phyloP scores from a whole-genome alignment of 2,888 invertebrate genomes.

The Venustoraphidia nigricollis region DNA sequence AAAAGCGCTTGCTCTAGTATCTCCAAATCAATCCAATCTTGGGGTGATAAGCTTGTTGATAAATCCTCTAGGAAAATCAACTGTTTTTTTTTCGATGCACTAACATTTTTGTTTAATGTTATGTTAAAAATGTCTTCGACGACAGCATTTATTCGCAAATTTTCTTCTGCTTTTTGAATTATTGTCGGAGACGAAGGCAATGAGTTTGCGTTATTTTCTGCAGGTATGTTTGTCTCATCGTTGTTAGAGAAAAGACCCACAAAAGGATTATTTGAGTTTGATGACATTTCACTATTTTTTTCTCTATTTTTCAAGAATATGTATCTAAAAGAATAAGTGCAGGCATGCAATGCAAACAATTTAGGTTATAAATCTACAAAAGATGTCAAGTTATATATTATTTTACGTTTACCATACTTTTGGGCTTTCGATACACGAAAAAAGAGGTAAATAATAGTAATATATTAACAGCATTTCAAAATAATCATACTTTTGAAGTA shows the following conservation, averaged over 20 bases:
- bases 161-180: constrained; percentile 12
- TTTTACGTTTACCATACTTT: too few relatives aligned
- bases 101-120: constrained; percentile 40
- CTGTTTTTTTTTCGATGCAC: constrained; percentile 25
- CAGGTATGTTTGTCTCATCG: not conserved
- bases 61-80: constrained; percentile 52
- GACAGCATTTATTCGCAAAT: constrained; percentile 32
- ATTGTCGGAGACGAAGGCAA: not conserved
- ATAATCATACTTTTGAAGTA: too few relatives aligned
- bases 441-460: too few relatives aligned
- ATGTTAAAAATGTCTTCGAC: constrained; percentile 60
- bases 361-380: too few relatives aligned
- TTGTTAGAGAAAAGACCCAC: not conserved
- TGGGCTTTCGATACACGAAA: too few relatives aligned
- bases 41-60: constrained; percentile 31
- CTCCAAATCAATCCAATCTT: constrained; percentile 41
- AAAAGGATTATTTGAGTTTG: not conserved
- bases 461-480: too few relatives aligned
- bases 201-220: too few relatives aligned
- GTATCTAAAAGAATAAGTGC: too few relatives aligned
- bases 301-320: too few relatives aligned
- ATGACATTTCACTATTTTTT: too few relatives aligned
- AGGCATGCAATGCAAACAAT: too few relatives aligned
- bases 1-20: constrained; percentile 62
- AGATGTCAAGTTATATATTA: too few relatives aligned